These are phyloP conservation scores for Acleris sparsana DNA, from an alignment of 2,888 invertebrate genomes.

Conservation along the genomic window DNA sequence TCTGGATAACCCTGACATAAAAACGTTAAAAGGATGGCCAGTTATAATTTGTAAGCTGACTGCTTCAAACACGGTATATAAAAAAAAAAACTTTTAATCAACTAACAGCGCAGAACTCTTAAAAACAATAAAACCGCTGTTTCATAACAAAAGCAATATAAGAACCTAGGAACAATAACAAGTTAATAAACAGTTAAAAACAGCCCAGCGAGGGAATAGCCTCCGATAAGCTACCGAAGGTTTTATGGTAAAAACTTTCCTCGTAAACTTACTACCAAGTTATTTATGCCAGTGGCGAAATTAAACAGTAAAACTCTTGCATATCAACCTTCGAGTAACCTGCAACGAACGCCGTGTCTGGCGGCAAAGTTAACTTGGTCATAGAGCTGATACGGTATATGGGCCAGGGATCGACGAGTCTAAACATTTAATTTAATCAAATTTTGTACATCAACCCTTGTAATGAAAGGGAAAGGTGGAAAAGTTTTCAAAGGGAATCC, in stretches of 20 bases:
- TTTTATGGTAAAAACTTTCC: conserved; percentile 23
- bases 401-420: conserved; percentile 22
- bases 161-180: conserved; percentile 29
- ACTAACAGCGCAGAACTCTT: background rate
- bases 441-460: conserved; percentile 17
- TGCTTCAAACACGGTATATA: no score
- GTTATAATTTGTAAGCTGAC: no score
- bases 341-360: background rate
- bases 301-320: conserved; percentile 2
- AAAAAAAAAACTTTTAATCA: no score
- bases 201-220: conserved; percentile 16
- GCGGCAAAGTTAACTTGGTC: background rate
- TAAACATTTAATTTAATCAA: conserved; percentile 29
- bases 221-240: conserved; percentile 21
- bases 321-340: background rate
- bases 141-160: conserved; percentile 22
- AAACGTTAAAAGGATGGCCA: no score
- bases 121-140: conserved; percentile 16
- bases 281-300: conserved; percentile 1
- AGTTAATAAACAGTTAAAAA: conserved; percentile 32
- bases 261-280: conserved; percentile 20
- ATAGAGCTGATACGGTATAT: conserved; percentile 12
- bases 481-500: conserved; percentile 5
- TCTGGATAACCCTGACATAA: no score
- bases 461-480: conserved; percentile 6